Conservation (phyloP, 2,888 invertebrate genomes). For the Eucriotettix oculatus region DNA sequence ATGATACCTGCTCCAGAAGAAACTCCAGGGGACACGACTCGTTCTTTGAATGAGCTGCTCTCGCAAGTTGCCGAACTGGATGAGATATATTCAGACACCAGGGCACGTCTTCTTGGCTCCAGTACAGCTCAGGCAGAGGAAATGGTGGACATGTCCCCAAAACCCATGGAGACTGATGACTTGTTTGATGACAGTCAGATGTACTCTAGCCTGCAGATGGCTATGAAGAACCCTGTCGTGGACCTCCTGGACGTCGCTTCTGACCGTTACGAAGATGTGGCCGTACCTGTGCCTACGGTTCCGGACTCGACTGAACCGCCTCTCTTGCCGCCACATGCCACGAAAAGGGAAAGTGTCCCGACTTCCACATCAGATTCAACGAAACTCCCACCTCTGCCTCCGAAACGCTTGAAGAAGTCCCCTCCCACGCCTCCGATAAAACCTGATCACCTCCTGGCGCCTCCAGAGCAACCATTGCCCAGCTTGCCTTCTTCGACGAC, state of each 20-base stretch:
- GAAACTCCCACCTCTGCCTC: slow-evolving; percentile 60
- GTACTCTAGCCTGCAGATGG: slow-evolving; percentile 69
- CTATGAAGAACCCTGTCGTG: slow-evolving; percentile 67
- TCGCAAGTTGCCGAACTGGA: slow-evolving; percentile 66
- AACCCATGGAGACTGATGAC: slow-evolving; percentile 7
- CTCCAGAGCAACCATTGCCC: not conserved
- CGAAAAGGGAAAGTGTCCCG: slow-evolving; percentile 6
- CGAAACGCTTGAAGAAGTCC: slow-evolving; percentile 39
- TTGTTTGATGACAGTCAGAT: slow-evolving; percentile 45
- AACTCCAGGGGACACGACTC: slow-evolving; percentile 5
- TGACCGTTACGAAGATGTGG: slow-evolving; percentile 41
- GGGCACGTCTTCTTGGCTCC: slow-evolving; percentile 32
- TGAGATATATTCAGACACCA: slow-evolving; percentile 61
- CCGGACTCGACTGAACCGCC: not conserved
- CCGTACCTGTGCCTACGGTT: slow-evolving; percentile 22
- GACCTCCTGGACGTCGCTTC: slow-evolving; percentile 29
- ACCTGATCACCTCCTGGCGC: slow-evolving; percentile 5
- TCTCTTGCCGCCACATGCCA: slow-evolving; percentile 1
- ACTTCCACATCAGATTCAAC: slow-evolving; percentile 30
- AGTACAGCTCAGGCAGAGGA: not conserved
- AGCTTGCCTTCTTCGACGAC: not conserved
- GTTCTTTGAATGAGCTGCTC: slow-evolving; percentile 48
- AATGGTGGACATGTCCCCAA: slow-evolving; percentile 1
- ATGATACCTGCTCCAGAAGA: too few species aligned
- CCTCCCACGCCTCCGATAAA: slow-evolving; percentile 17